These are phyloP conservation scores for Teleogryllus occipitalis DNA, from an alignment of 1,140 invertebrate genomes.

Conservation along the genomic window DNA sequence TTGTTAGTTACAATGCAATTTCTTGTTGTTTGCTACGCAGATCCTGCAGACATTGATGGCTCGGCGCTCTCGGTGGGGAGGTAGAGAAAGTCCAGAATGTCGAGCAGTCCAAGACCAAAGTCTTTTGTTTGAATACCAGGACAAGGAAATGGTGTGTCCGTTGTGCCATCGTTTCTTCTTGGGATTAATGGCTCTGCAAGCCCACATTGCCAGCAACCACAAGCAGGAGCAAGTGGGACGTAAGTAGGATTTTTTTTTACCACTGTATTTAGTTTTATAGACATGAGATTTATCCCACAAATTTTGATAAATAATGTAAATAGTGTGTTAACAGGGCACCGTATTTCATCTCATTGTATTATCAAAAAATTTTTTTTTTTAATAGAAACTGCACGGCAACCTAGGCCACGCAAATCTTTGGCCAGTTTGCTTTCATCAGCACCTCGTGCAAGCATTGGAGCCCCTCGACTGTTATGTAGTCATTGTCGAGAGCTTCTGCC, in stretches of 20 bases:
- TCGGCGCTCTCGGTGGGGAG: too few species aligned
- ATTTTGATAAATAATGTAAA: too few species aligned
- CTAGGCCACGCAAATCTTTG: neutral
- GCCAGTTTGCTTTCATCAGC: neutral
- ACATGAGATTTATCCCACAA: too few species aligned
- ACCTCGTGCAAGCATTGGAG: neutral
- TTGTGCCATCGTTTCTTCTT: slow-evolving; percentile 28
- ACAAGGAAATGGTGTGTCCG: slow-evolving; percentile 30
- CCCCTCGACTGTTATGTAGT: neutral
- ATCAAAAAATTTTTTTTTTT: neutral
- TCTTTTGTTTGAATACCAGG: slow-evolving; percentile 21
- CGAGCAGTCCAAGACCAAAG: neutral
- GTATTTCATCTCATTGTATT: neutral
- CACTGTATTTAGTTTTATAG: too few species aligned
- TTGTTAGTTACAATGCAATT: too few species aligned
- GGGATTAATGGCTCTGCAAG: slow-evolving; percentile 28
- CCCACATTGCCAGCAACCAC: slow-evolving; percentile 24
- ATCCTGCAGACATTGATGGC: neutral
- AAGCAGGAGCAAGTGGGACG: slow-evolving; percentile 10
- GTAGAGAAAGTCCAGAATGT: neutral
- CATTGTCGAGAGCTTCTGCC: slow-evolving; percentile 14
- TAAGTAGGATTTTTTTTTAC: neutral
- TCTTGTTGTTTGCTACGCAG: neutral
- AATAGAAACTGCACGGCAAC: neutral
- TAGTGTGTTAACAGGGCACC: too few species aligned